phyloP scores from a whole-genome alignment of 37 sponge, comb jelly and placozoan species.

The Haliclona indistincta region DNA sequence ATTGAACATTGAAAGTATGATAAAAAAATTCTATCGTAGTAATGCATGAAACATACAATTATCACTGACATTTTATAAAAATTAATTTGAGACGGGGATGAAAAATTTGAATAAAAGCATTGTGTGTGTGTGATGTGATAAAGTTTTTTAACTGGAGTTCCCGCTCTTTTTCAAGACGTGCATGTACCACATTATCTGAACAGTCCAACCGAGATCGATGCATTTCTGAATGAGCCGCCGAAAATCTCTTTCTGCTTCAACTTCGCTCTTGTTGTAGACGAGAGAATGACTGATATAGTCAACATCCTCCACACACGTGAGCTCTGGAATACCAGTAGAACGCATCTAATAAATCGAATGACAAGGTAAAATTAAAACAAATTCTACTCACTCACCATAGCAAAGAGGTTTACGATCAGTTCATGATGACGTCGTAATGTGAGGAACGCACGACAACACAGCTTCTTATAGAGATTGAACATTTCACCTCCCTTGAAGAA shows the following conservation, averaged over 20 bases:
- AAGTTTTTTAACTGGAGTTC: slow-evolving; percentile 8
- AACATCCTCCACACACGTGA: slow-evolving; percentile 76
- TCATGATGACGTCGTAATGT: slow-evolving; percentile 72
- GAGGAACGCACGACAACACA: slow-evolving; percentile 78
- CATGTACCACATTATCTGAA: slow-evolving; percentile 77
- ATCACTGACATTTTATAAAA: too few relatives aligned
- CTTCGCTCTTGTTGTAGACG: slow-evolving; percentile 58
- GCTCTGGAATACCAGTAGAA: slow-evolving; percentile 85
- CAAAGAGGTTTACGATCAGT: slow-evolving; percentile 87
- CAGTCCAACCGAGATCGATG: slow-evolving; percentile 71
- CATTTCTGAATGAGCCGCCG: slow-evolving; percentile 66
- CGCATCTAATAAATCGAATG: too few relatives aligned
- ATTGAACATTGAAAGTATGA: too few relatives aligned
- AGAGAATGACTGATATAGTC: slow-evolving; percentile 69
- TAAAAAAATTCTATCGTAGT: too few relatives aligned
- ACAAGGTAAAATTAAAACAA: too few relatives aligned
- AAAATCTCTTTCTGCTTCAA: slow-evolving; percentile 76
- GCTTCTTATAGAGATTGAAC: slow-evolving; percentile 70
- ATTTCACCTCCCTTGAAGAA: slow-evolving; percentile 43
- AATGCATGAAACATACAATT: too few relatives aligned
- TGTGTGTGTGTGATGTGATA: too few relatives aligned
- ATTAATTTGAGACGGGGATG: too few relatives aligned
- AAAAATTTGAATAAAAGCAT: too few relatives aligned
- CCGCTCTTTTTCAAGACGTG: slow-evolving; percentile 45
- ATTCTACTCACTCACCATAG: slow-evolving; percentile 76